phyloP scores from a whole-genome alignment of 2,797 vertebrate genomes.

The Morelia viridis region DNA sequence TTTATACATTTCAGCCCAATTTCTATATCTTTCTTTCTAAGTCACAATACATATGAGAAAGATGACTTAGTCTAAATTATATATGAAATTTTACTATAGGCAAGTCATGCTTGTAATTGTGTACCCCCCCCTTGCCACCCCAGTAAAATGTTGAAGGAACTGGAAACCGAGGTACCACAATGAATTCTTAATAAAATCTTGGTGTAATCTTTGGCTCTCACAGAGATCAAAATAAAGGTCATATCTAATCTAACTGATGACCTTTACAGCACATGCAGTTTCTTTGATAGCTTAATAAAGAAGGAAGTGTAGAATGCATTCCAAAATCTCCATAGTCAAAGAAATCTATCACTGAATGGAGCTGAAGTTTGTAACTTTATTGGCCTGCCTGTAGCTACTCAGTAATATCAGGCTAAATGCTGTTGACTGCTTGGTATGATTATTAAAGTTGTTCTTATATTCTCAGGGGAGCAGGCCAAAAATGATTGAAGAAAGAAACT shows the following conservation, averaged over 20 bases:
- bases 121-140: background rate
- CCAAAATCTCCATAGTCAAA: background rate
- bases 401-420: background rate
- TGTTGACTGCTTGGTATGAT: background rate
- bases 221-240: background rate
- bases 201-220: background rate
- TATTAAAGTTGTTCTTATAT: background rate
- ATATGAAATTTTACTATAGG: constrained; percentile 5
- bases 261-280: background rate
- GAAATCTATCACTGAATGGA: background rate
- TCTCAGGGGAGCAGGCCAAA: background rate
- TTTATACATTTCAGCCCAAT: background rate
- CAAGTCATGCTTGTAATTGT: constrained; percentile 14
- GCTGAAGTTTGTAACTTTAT: background rate
- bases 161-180: constrained; percentile 15
- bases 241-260: background rate
- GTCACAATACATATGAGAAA: background rate
- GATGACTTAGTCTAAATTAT: background rate
- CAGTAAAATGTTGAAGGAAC: constrained; percentile 14
- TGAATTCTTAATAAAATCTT: constrained; percentile 9
- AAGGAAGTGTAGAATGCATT: background rate
- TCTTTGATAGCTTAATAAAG: background rate
- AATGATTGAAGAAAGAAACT: background rate
- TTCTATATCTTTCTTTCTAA: background rate
- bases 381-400: background rate